Base-by-base conservation (phyloP, 2,113 vertebrate species). In the Gavia stellata region DNA sequence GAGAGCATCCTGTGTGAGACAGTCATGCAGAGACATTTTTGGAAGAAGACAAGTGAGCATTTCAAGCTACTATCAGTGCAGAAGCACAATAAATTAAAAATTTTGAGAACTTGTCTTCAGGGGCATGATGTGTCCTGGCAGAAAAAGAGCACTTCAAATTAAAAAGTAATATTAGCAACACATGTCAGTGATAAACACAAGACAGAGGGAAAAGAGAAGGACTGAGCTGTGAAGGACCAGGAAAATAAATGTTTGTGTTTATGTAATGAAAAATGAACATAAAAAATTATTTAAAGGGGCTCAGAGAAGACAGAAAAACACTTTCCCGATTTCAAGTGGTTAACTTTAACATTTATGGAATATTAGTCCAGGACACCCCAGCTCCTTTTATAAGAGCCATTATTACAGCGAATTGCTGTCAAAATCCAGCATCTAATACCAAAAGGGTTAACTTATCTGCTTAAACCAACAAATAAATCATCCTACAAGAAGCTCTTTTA, bases 391-490 rank as follows among this genome's bases (percentile, higher is more conserved):
- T 24, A 62, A 53, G 25, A 71, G 7, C 13, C 14, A 61, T 63
- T 59, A 68, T 8, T 25, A 34, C 10, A 53, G 7, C 29, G 17
- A 86, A 56, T 74, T 93, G 36, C 36, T 80, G n/a, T 80, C 40
- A 86, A 82, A 92, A 89, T 83, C 13, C 45, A 81, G 8, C 44
- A 77, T 61, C n/a, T 68, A 65, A 86, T 91, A 89, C 36, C 9
- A 56, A 71, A 93, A 85, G 14, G 16, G 52, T 75, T 91, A 92
- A 91, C 6, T 86, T 92, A 62, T 72, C 72, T 95, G 34, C 44
- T 87, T 91, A 73, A 93, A 90, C 17, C 20, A 78, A 87, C 49
- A 75, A 84, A 87, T 89, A 84, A 94, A 89, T 95, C 53, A 75
- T 86, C 21, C 40, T 72, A 65, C 34, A 89, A 84, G 53, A 92